Conservation (phyloP, 2,888 invertebrate genomes). For the Netelia melanura region DNA sequence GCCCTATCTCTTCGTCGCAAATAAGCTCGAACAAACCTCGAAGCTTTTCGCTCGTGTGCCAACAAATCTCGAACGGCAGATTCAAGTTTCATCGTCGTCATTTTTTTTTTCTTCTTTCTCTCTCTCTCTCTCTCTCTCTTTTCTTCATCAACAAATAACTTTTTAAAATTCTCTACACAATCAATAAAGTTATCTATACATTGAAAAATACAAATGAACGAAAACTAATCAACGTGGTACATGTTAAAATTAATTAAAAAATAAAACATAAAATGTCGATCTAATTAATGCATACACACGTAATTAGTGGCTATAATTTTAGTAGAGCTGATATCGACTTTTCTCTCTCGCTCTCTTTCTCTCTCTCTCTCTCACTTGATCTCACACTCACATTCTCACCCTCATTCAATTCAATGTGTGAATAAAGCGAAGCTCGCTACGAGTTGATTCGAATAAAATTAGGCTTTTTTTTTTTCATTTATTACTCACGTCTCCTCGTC, state of each 20-base stretch:
- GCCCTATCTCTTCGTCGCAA: not conserved
- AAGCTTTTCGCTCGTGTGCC: conserved; percentile 18
- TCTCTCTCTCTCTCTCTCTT: not conserved
- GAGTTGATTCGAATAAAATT: conserved; percentile 65
- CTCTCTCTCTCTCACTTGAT: conserved; percentile 44
- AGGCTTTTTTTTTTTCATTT: conserved; percentile 61
- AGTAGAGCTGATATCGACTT: conserved; percentile 56
- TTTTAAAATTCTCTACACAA: conserved; percentile 66
- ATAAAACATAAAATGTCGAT: conserved; percentile 34
- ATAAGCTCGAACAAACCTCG: not conserved
- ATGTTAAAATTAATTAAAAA: conserved; percentile 8
- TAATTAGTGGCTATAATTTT: conserved; percentile 54
- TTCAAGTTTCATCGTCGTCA: conserved; percentile 5
- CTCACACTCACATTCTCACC: conserved; percentile 34
- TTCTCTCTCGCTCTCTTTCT: conserved; percentile 42
- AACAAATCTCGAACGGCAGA: conserved; percentile 36
- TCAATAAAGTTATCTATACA: conserved; percentile 59
- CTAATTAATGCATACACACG: conserved; percentile 60
- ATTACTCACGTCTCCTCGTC: conserved; percentile 4
- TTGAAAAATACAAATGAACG: conserved; percentile 33
- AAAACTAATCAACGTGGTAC: not conserved
- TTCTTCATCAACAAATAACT: conserved; percentile 56
- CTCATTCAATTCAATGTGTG: conserved; percentile 59
- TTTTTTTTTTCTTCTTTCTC: not conserved
- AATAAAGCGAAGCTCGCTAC: conserved; percentile 66